These are phyloP conservation scores for Chiropotes sagulatus DNA, from an alignment of 2,797 vertebrate species.

Conservation along the genomic window DNA sequence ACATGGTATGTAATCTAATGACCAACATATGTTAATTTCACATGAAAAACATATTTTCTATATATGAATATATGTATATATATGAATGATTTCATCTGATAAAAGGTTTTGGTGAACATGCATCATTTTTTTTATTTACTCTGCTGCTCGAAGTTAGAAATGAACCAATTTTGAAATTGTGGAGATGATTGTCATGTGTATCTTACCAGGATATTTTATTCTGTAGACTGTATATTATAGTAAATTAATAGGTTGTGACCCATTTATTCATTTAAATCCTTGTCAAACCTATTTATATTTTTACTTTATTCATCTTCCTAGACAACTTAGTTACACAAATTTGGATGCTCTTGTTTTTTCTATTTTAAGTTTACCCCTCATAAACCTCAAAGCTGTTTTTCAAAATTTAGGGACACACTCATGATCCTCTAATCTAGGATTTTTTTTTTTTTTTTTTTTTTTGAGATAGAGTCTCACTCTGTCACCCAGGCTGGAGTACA, in stretches of 20 bases:
- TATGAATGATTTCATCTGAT: conserved; percentile 30
- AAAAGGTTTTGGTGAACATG: conserved; percentile 30
- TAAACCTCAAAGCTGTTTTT: conserved; percentile 12
- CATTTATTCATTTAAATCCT: conserved; percentile 27
- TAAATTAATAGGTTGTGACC: background rate
- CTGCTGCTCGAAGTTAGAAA: background rate
- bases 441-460: background rate
- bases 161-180: conserved; percentile 4
- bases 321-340: background rate
- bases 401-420: background rate
- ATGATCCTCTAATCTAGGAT: background rate
- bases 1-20: background rate
- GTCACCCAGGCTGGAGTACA: background rate
- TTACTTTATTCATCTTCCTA: conserved; percentile 5
- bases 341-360: background rate
- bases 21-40: conserved; percentile 29
- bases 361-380: background rate
- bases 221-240: background rate
- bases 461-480: background rate
- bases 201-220: conserved; percentile 1
- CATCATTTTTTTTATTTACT: conserved; percentile 14
- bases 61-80: background rate
- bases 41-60: conserved; percentile 14
- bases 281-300: conserved; percentile 18
- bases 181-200: background rate